A percentile compares a stretch with the other conserved stretches of the same genome.
Evolutionary conservation across 2,113 vertebrate genomes (phyloP).

Genomic region (Zosterops japonicus): DNA sequence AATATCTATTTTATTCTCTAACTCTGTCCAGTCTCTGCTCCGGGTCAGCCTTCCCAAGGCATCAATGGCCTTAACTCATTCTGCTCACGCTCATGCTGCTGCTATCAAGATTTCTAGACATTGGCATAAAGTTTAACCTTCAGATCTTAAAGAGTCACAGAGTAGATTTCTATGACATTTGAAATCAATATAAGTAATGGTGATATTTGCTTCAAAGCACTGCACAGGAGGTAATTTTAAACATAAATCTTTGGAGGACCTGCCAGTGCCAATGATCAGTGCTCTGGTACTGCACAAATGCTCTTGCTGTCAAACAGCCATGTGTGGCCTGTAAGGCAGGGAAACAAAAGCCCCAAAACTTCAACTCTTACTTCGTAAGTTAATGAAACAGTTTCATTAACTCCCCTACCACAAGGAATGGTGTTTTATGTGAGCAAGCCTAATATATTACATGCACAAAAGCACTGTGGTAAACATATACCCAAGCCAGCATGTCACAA

Average conservation of each 20-base stretch:
- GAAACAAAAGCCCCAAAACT: background rate
- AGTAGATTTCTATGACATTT: background rate
- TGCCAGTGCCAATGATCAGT: background rate
- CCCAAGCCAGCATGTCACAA: background rate
- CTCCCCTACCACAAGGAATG: background rate
- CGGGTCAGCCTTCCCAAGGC: background rate
- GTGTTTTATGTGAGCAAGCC: background rate
- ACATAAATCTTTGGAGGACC: background rate
- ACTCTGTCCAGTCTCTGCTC: background rate
- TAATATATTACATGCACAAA: background rate
- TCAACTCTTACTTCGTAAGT: background rate
- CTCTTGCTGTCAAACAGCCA: background rate
- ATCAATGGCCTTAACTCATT: background rate
- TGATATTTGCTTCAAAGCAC: background rate
- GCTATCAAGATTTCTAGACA: slow-evolving; percentile 27
- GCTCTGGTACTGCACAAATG: background rate
- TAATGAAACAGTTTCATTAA: slow-evolving; percentile 18
- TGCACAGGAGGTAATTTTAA: background rate
- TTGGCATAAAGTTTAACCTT: slow-evolving; percentile 49
- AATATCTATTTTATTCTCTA: background rate
- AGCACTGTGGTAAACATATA: background rate
- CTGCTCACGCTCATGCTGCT: background rate
- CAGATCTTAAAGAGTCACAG: background rate
- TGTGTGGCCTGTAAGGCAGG: background rate
- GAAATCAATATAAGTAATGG: background rate